A percentile compares a stretch with the other conserved stretches of the same genome.
These are phyloP conservation scores for Meda fulgida DNA, from an alignment of 2,797 vertebrate species.

Conservation along the genomic window DNA sequence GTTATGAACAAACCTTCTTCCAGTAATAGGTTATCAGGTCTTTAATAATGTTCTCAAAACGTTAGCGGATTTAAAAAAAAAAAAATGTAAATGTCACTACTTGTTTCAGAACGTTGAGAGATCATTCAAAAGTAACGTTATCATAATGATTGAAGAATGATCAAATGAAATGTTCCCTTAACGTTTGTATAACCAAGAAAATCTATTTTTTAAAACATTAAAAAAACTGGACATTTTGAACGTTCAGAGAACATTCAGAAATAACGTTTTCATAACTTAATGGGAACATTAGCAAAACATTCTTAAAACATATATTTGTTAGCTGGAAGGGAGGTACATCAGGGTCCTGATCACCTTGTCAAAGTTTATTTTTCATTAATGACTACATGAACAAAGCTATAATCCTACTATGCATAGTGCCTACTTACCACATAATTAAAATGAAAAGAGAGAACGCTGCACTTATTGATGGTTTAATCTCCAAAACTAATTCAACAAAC, in stretches of 20 bases:
- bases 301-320: too few species aligned
- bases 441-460: slow-evolving; percentile 3
- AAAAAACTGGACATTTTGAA: too few species aligned
- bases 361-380: too few species aligned
- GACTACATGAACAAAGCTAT: neutral
- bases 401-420: too few species aligned
- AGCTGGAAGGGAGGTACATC: too few species aligned
- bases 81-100: neutral
- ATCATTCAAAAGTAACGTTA: neutral
- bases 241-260: neutral
- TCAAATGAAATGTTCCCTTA: neutral
- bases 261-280: too few species aligned
- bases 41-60: neutral
- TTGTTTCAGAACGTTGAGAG: neutral
- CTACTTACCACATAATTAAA: too few species aligned
- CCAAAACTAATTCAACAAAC: slow-evolving; percentile 38
- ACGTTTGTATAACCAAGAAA: neutral
- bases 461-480: slow-evolving; percentile 39
- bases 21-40: neutral
- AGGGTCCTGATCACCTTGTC: too few species aligned
- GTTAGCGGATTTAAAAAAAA: too few species aligned
- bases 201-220: neutral
- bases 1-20: neutral
- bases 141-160: neutral
- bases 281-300: too few species aligned